Evolutionary conservation across 2,888 invertebrate species (phyloP), one percentile per base, ranked within the genome.

Genomic region (Cantharis flavilabris): DNA sequence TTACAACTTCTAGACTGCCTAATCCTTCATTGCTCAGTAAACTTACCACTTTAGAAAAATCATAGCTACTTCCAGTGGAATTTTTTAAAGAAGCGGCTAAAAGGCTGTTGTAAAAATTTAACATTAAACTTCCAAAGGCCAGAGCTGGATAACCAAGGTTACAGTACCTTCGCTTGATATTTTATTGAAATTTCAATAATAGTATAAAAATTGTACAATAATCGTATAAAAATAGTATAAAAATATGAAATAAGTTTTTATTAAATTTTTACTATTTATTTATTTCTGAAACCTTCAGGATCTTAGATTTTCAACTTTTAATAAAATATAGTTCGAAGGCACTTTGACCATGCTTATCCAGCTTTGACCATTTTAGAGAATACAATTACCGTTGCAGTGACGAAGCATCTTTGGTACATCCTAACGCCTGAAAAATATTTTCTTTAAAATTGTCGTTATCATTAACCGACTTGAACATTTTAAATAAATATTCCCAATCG

Each of bases 401-500:
- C 1, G n/a, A 3, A 13, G n/a, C 5, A 62, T 75, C 76, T 72
- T 76, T 67, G 10, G 69, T 78, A 20, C 82, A 82, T 49, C 78
- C 81, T 73, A 82, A 74, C 3, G 79, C 76, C n/a, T 62, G 73
- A 9, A 82, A 62, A 14, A 80, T 70, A 62, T 79, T 73, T 13
- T 63, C 33, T 10, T 73, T 62, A 11, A 76, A 70, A 20, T 70
- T n/a, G 5, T 63, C 28, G 28, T 63, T 20, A 28, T 76, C 71
- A 18, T 14, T 30, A 1, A 62, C 67, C 14, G 62, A 65, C 2
- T 18, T 63, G 49, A 91, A 90, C 0, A 89, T 78, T 9, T 73
- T 72, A 90, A 92, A 94, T 20, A 94, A 87, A 82, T 88, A 90
- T 3, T 91, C 83, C 90, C 94, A 96, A 78, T 94, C 92, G 0